These are phyloP conservation scores for Rhyacichthys aspro DNA, from an alignment of 2,797 vertebrate species.

Conservation along the genomic window DNA sequence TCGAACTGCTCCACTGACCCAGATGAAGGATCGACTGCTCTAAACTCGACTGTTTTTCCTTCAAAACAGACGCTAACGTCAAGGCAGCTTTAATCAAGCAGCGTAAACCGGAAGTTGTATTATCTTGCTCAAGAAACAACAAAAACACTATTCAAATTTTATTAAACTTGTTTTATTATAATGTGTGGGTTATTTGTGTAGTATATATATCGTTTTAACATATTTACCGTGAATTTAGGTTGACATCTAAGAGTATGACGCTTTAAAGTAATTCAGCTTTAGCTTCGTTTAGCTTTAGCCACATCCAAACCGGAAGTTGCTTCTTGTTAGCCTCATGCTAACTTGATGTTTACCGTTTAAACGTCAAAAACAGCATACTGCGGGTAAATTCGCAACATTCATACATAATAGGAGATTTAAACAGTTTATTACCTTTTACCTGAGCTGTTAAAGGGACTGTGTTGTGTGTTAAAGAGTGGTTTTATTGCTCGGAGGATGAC, in stretches of 20 bases:
- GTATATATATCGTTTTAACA: neutral
- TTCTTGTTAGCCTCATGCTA: neutral
- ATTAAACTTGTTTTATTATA: too few species aligned
- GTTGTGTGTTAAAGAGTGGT: neutral
- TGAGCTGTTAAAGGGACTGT: accelerated
- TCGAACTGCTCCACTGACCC: constrained; percentile 61
- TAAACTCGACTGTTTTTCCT: constrained; percentile 36
- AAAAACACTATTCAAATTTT: too few species aligned
- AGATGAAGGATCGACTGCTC: constrained; percentile 39
- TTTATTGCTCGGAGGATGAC: constrained; percentile 28
- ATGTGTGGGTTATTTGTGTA: neutral
- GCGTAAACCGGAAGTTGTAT: constrained; percentile 25
- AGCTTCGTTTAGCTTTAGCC: neutral
- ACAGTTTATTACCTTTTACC: accelerated
- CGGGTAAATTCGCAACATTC: neutral
- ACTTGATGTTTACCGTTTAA: constrained; percentile 1
- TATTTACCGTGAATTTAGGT: too few species aligned
- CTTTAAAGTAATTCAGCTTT: neutral
- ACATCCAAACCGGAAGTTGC: constrained; percentile 24
- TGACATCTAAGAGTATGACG: neutral
- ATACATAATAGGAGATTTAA: accelerated
- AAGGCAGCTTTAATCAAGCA: accelerated
- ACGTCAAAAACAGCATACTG: constrained; percentile 14
- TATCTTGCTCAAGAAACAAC: neutral
- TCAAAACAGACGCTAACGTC: accelerated